A percentile compares a stretch with the other conserved stretches of the same genome.
Evolutionary conservation across 2,113 vertebrate species (phyloP).

Genomic region (Menura novaehollandiae): DNA sequence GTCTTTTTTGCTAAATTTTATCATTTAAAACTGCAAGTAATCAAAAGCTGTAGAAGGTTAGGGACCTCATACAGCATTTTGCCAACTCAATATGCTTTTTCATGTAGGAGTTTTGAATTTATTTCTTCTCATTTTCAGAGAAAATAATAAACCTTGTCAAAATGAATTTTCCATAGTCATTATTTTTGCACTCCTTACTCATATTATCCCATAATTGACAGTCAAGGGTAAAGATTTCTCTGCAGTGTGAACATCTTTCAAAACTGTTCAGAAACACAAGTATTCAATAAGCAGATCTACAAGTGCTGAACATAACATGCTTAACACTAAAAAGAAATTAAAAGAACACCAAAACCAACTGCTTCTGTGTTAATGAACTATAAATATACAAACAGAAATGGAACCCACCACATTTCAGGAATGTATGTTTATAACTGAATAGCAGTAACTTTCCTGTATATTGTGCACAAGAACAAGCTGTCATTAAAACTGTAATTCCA

Average conservation of each 20-base stretch:
- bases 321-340: background rate
- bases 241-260: background rate
- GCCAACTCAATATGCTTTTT: background rate
- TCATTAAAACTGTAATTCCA: background rate
- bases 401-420: background rate
- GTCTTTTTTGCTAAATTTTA: background rate
- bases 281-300: background rate
- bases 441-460: background rate
- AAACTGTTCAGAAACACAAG: background rate
- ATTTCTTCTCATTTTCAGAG: background rate
- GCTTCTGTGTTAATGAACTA: background rate
- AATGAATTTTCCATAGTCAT: background rate
- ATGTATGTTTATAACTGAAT: background rate
- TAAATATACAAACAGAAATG: background rate
- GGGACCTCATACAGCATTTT: background rate
- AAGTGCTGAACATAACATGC: background rate
- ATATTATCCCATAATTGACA: background rate
- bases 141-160: background rate
- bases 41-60: background rate
- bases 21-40: background rate
- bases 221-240: background rate
- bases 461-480: background rate
- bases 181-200: background rate
- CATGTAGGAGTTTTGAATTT: background rate
- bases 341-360: background rate